Evolutionary conservation across 1,140 invertebrate genomes (phyloP), one percentile per base, ranked within the genome.

Genomic region (Drosophila burlai): DNA sequence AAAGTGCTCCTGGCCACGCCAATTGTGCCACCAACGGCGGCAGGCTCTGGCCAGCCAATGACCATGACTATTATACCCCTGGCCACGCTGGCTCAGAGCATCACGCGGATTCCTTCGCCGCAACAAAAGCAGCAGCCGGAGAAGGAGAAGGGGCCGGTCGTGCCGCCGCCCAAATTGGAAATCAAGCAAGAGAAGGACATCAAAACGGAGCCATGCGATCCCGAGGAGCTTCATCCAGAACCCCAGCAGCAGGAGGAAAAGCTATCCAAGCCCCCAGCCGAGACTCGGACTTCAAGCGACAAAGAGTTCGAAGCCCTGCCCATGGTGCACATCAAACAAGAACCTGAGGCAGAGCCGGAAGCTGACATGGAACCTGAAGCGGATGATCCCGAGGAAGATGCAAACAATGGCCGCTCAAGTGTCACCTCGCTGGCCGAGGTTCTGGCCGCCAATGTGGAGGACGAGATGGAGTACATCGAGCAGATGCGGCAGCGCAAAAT

Each of bases 61-160:
- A 92, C 91, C 4, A 92, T 92, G 91, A 92, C 91, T 9, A 92
- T 92, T 43, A 92, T 92, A 76, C 91, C 91, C 9, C 63, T 92
- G 50, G 80, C 91, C 7, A 89, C 91, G 5, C 46, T 92, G 26
- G 72, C 84, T 9, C 91, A 92, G 52, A 90, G 85, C 59, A 85
- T 90, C 0, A 85, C 81, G 1, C 72, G 80, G 31, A 65, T 69
- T 16, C 76, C 80, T 2, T 9, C 49, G 16, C 15, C 42, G 3
- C 65, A 65, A 29, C 59, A 57, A 55, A 55, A 55, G 15, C 52
- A 24, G 34, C 34, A 16, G 21, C 8, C 34, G 34, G 52, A 55
- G 15, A 80, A 77, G 38, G 45, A 21, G 21, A 21, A 21, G 21
- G 21, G 55, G 16, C 64, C 76, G 0, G 18, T 9, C 0, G 80